phyloP scores from a whole-genome alignment of 2,888 invertebrate species.

The Megalurothrips usitatus region DNA sequence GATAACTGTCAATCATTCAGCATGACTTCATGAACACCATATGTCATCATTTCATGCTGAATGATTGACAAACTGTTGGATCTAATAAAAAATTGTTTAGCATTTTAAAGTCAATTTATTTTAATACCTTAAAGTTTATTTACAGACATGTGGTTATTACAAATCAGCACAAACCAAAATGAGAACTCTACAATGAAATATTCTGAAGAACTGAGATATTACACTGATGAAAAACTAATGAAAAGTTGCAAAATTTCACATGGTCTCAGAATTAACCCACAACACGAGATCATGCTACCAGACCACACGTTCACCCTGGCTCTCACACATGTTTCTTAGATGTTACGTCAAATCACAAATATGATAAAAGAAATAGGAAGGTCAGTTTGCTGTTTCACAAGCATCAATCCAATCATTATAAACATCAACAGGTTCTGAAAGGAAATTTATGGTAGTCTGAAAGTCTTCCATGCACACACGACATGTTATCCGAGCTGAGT shows the following conservation, averaged over 20 bases:
- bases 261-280: too few relatives aligned
- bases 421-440: slow-evolving; percentile 97
- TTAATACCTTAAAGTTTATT: not conserved
- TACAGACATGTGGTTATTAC: not conserved
- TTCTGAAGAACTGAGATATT: too few relatives aligned
- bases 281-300: not conserved
- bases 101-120: not conserved
- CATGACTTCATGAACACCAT: too few relatives aligned
- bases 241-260: too few relatives aligned
- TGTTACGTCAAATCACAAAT: not conserved
- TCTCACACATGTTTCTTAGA: not conserved
- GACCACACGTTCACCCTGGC: not conserved
- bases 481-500: slow-evolving; percentile 91
- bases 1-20: too few relatives aligned
- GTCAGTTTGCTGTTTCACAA: slow-evolving; percentile 87
- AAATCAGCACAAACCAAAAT: too few relatives aligned
- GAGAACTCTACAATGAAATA: too few relatives aligned
- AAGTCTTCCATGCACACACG: slow-evolving; percentile 94
- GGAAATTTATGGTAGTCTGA: slow-evolving; percentile 91
- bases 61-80: too few relatives aligned
- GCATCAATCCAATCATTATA: slow-evolving; percentile 99
- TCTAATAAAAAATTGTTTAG: not conserved
- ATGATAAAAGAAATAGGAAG: not conserved
- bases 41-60: too few relatives aligned
- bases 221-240: too few relatives aligned